phyloP scores from a whole-genome alignment of 2,113 vertebrate genomes.

The Cryptomyrus ogoouensis region DNA sequence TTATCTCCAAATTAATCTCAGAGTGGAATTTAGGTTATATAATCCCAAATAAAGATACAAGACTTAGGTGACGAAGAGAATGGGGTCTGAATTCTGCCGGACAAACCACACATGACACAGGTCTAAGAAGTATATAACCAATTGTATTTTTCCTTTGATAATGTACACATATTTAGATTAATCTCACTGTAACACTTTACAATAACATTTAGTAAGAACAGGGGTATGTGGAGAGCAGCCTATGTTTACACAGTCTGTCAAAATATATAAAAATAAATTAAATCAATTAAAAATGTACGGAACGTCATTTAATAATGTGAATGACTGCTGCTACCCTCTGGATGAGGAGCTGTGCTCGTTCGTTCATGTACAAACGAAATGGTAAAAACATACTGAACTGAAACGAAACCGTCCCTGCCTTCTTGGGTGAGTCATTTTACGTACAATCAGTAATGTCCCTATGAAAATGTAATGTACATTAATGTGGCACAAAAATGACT shows the following conservation, averaged over 20 bases:
- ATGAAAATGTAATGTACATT: constrained; percentile 34
- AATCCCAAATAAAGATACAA: not conserved
- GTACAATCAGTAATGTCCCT: constrained; percentile 36
- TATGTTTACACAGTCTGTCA: constrained; percentile 67
- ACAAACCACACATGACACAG: constrained; percentile 31
- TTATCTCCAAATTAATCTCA: not conserved
- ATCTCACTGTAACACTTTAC: constrained; percentile 80
- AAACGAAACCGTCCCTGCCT: constrained; percentile 33
- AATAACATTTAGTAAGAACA: constrained; percentile 78
- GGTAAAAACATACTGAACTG: constrained; percentile 39
- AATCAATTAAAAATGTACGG: constrained; percentile 53
- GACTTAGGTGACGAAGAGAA: not conserved
- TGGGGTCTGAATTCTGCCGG: not conserved
- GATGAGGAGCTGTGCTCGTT: constrained; percentile 48
- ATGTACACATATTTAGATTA: constrained; percentile 75
- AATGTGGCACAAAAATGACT: constrained; percentile 11
- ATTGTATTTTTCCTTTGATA: constrained; percentile 77
- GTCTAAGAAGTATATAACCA: constrained; percentile 80
- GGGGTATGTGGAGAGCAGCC: constrained; percentile 68
- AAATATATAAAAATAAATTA: constrained; percentile 47
- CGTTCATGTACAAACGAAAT: constrained; percentile 55
- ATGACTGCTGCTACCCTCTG: constrained; percentile 52
- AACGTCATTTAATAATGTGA: constrained; percentile 52
- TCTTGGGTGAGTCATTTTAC: constrained; percentile 42
- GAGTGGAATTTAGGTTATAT: not conserved